A percentile compares a stretch with the other conserved stretches of the same genome.
Conservation (phyloP, 2,113 vertebrate genomes). For the Typhlomys cinereus region DNA sequence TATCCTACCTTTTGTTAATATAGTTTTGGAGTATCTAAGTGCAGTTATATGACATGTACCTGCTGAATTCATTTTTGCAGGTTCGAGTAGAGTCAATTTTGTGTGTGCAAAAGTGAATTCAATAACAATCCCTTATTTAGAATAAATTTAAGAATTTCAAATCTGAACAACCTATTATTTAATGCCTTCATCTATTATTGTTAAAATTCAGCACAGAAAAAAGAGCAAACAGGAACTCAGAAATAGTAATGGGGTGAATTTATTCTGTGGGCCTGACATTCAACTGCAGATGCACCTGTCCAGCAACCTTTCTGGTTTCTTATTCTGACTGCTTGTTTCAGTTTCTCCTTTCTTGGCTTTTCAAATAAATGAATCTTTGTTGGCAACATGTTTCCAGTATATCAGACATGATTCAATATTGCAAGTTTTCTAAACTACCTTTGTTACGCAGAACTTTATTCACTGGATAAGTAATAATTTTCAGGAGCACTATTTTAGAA, state of each 20-base stretch:
- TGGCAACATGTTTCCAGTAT: not conserved
- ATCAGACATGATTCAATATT: slow-evolving; percentile 20
- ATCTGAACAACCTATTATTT: not conserved
- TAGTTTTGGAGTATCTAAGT: slow-evolving; percentile 17
- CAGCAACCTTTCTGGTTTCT: not conserved
- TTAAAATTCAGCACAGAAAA: not conserved
- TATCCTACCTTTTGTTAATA: not conserved
- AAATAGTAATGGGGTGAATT: not conserved
- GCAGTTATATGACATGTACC: not conserved
- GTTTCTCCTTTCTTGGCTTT: slow-evolving; percentile 14
- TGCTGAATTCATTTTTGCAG: slow-evolving; percentile 16
- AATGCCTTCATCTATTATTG: not conserved
- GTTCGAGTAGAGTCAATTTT: slow-evolving; percentile 14
- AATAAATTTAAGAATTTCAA: not conserved
- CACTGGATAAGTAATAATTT: not conserved
- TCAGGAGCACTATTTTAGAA: slow-evolving; percentile 15
- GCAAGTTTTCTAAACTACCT: not conserved
- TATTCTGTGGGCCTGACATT: not conserved
- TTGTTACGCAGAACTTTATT: slow-evolving; percentile 28
- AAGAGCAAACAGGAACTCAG: not conserved
- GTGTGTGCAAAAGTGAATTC: not conserved
- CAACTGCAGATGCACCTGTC: not conserved
- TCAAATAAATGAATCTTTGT: slow-evolving; percentile 22
- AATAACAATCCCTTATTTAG: not conserved
- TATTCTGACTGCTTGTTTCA: not conserved